phyloP scores from a whole-genome alignment of 64 coral and sea anemone species.

The Trachythela sp. region DNA sequence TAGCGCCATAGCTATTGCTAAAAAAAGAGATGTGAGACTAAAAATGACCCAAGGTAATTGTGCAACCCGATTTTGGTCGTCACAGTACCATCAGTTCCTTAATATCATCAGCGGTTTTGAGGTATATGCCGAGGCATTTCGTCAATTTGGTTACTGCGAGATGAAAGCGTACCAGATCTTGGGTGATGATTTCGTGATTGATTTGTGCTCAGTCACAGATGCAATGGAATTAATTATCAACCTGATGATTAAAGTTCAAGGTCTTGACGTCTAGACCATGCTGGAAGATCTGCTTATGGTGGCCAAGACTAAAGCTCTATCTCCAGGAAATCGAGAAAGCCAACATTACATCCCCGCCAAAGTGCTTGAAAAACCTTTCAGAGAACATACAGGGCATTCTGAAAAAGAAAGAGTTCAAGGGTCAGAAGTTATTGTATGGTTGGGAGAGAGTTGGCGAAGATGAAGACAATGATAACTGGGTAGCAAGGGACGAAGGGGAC shows the following conservation, averaged over 20 bases:
- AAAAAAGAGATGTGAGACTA: not conserved
- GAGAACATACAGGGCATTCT: not conserved
- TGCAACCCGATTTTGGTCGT: not conserved
- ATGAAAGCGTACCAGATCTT: not conserved
- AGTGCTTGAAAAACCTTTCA: not conserved
- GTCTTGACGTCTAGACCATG: not conserved
- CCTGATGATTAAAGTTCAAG: slow-evolving; percentile 15
- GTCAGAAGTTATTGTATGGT: not conserved
- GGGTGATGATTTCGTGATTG: slow-evolving; percentile 1
- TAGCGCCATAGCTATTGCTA: not conserved
- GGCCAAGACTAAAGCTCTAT: not conserved
- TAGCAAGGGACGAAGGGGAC: not conserved
- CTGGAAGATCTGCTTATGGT: slow-evolving; percentile 16
- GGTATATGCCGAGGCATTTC: not conserved
- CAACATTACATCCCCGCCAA: not conserved
- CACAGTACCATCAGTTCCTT: not conserved
- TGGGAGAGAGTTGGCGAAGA: not conserved
- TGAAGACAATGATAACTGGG: not conserved
- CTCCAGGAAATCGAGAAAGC: not conserved
- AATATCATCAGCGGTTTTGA: not conserved
- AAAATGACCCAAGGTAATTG: not conserved
- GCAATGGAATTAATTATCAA: not conserved
- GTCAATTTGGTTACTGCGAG: not conserved
- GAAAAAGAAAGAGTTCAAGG: not conserved
- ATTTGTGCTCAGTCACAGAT: not conserved